Evolutionary conservation across 2,113 vertebrate species (phyloP), one percentile per base, ranked within the genome.

Genomic region (Coracopsis vasa): DNA sequence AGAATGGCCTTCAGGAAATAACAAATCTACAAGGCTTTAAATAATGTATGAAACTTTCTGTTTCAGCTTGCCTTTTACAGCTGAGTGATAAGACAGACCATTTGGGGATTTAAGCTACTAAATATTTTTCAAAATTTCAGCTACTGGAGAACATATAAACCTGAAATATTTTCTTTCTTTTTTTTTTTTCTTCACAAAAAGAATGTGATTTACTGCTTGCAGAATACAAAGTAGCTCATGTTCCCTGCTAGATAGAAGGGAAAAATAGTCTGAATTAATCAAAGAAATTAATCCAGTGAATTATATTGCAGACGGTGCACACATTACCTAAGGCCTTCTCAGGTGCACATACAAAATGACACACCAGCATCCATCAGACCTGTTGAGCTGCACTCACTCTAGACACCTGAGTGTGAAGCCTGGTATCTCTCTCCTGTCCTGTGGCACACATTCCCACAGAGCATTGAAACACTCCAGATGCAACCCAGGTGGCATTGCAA

Each of bases 1-100:
- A 94, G 72, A 92, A 94, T 90, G 81, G 67, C 78, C 12, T 2
- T 89, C 77, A 95, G 86, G 58, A 97, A 92, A 82, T 67, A 94
- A 66, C 60, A 94, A 86, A 89, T 62, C 66, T 89, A 61, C 53
- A 66, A 86, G 58, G 71, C 41, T 86, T 90, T 96, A 95, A 96
- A 94, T 95, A 91, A 92, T 90, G 31, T 54, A 92, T 81, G 54
- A 71, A 89, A 91, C 53, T 90, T 90, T 92, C 74, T 66, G 13
- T 82, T 94, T 96, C 54, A 80, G 85, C 61, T 37, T 94, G 54
- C 31, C 50, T 86, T 92, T 94, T 88, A 90, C 17, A 64, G 47
- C 28, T n/a, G 25, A 74, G 16, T 58, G 64, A 77, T 89, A 94
- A 86, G 29, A 66, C 27, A 89, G 50, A 83, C 16, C 3, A 66